A percentile compares a stretch with the other conserved stretches of the same genome.
Conservation (phyloP, 2,888 invertebrate species). For the Timandra comae region DNA sequence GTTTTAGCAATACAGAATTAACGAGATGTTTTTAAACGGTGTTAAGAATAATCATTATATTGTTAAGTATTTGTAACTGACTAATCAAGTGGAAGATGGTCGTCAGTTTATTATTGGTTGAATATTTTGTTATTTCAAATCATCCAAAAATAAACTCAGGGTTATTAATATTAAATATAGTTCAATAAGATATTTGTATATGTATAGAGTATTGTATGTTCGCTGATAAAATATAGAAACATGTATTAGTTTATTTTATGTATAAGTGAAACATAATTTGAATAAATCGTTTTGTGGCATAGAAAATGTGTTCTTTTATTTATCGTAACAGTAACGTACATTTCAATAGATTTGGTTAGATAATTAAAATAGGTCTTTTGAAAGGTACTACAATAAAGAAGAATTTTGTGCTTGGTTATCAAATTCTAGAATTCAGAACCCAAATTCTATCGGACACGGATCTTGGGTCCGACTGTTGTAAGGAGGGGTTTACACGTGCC, state of each 20-base stretch:
- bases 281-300: conserved; percentile 44
- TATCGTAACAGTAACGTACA: no score
- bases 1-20: background rate
- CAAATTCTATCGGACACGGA: no score
- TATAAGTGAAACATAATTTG: background rate
- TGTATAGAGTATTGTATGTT: conserved; percentile 5
- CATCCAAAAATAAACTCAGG: conserved; percentile 3
- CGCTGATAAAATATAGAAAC: conserved; percentile 1
- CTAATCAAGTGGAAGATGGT: no score
- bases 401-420: no score
- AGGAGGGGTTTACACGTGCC: no score
- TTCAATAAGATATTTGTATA: conserved; percentile 7
- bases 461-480: no score
- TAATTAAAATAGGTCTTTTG: no score
- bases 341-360: no score
- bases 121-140: conserved; percentile 1
- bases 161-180: conserved; percentile 3
- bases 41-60: conserved; percentile 1
- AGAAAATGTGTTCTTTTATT: no score
- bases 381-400: no score
- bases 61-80: conserved; percentile 6
- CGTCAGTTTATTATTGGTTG: conserved; percentile 1
- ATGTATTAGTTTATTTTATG: conserved; percentile 8
- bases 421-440: no score
- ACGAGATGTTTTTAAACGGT: background rate